These are phyloP conservation scores for Cydia splendana DNA, from an alignment of 1,140 invertebrate genomes.

Conservation along the genomic window DNA sequence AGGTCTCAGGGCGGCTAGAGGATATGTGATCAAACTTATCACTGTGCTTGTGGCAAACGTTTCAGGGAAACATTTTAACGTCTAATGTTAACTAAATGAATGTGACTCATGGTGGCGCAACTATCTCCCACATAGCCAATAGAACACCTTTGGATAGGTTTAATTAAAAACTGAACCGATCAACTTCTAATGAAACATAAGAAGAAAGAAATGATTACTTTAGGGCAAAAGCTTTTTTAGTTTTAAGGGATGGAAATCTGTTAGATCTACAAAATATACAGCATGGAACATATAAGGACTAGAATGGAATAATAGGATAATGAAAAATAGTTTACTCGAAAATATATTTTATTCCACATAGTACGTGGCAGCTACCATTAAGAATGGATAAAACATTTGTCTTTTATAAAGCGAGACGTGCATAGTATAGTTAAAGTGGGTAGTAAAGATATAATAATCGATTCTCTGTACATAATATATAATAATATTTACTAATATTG, in stretches of 20 bases:
- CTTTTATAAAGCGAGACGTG: constrained; percentile 38
- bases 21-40: no score
- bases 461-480: constrained; percentile 39
- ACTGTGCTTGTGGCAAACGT: no score
- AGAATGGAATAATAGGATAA: constrained; percentile 7
- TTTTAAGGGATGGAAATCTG: background rate
- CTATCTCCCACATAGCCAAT: no score
- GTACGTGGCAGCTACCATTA: constrained; percentile 6
- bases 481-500: constrained; percentile 46
- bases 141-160: no score
- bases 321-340: constrained; percentile 31
- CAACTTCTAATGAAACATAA: background rate
- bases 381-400: constrained; percentile 31
- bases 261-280: background rate
- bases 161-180: no score
- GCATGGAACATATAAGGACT: constrained; percentile 3
- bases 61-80: no score
- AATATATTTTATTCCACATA: constrained; percentile 32
- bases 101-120: background rate
- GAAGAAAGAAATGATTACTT: no score
- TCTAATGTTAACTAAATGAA: no score
- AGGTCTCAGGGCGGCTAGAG: no score
- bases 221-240: background rate
- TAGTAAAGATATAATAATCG: constrained; percentile 38
- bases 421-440: constrained; percentile 40